Evolutionary conservation across 2,888 invertebrate species (phyloP).

Genomic region (Hydriomena furcata): DNA sequence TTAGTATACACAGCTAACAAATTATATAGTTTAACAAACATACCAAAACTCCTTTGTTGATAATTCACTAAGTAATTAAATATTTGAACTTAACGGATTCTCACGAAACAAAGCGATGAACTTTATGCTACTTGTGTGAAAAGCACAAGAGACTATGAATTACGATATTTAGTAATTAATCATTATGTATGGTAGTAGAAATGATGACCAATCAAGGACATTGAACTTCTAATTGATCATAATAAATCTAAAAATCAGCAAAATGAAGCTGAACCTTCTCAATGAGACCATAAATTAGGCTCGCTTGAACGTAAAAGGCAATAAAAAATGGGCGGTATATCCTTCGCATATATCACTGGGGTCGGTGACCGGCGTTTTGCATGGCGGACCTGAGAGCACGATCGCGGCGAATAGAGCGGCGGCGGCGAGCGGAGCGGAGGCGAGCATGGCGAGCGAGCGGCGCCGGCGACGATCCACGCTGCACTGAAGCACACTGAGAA

Average conservation of each 20-base stretch:
- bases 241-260: conserved; percentile 13
- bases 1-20: too few relatives aligned
- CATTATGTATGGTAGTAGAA: neutral
- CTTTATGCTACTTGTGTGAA: neutral
- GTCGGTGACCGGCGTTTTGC: conserved; percentile 71
- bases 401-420: conserved; percentile 42
- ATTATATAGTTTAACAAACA: conserved; percentile 4
- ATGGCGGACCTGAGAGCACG: conserved; percentile 56
- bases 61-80: conserved; percentile 1
- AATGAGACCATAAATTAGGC: conserved; percentile 36
- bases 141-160: neutral
- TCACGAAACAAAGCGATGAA: conserved; percentile 11
- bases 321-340: conserved; percentile 39
- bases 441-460: conserved; percentile 38
- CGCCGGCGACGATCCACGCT: conserved; percentile 41
- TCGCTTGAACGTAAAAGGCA: conserved; percentile 34
- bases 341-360: conserved; percentile 49
- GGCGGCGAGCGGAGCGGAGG: conserved; percentile 49
- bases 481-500: conserved; percentile 43
- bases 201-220: conserved; percentile 15
- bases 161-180: neutral
- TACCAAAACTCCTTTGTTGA: conserved; percentile 8
- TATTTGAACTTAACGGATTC: conserved; percentile 7
- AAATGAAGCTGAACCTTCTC: conserved; percentile 26
- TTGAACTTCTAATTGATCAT: conserved; percentile 23